A percentile compares a stretch with the other conserved stretches of the same genome.
phyloP scores from a whole-genome alignment of 2,113 vertebrate species.

The Micronycteris hirsuta region DNA sequence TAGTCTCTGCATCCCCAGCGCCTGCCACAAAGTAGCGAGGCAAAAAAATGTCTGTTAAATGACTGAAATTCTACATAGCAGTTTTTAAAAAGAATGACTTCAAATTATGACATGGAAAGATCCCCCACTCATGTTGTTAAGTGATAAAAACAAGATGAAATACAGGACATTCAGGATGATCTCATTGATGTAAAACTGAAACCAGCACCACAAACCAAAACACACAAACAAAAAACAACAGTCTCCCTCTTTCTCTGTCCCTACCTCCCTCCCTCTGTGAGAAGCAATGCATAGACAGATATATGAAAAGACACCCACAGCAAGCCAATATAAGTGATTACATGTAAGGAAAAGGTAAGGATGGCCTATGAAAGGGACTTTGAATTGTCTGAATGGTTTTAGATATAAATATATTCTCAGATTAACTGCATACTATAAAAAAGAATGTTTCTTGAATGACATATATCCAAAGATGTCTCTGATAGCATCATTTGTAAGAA shows the following conservation, averaged over 20 bases:
- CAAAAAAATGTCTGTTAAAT: not conserved
- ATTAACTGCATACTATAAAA: not conserved
- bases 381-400: not conserved
- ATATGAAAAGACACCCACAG: not conserved
- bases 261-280: not conserved
- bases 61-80: not conserved
- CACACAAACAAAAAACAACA: not conserved
- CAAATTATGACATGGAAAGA: not conserved
- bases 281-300: not conserved
- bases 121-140: not conserved
- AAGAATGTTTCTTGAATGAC: not conserved
- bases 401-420: not conserved
- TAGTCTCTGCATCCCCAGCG: not conserved
- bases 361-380: not conserved
- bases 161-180: not conserved
- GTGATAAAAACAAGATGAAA: not conserved
- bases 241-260: not conserved
- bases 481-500: not conserved
- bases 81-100: not conserved
- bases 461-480: not conserved
- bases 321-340: not conserved
- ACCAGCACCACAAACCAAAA: not conserved
- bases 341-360: not conserved
- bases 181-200: not conserved
- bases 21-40: not conserved